Evolutionary conservation across 2,888 invertebrate species (phyloP).

Genomic region (Elmis aenea): DNA sequence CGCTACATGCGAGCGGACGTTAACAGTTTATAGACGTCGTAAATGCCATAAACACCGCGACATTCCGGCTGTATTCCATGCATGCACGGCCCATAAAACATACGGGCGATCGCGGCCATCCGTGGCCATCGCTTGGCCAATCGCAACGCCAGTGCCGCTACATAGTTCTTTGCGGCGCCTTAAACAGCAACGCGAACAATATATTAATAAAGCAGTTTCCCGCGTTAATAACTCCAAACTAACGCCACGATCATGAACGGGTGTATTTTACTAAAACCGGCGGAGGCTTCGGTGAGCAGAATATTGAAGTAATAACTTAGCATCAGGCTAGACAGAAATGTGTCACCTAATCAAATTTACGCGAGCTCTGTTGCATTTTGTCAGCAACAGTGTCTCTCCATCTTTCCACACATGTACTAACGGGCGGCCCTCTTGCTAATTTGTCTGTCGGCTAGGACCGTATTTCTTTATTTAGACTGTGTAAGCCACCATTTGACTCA

Average conservation of each 20-base stretch:
- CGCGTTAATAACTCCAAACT: constrained; percentile 16
- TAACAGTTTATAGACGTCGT: constrained; percentile 42
- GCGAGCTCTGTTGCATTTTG: constrained; percentile 33
- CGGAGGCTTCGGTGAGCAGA: constrained; percentile 12
- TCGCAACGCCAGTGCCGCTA: constrained; percentile 21
- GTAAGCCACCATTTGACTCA: constrained; percentile 42
- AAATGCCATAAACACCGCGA: constrained; percentile 43
- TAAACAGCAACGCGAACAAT: constrained; percentile 24
- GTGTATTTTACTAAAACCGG: constrained; percentile 16
- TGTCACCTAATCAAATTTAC: constrained; percentile 47
- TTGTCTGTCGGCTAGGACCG: constrained; percentile 44
- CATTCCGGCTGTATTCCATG: constrained; percentile 35
- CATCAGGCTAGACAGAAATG: constrained; percentile 42
- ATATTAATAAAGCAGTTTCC: constrained; percentile 23
- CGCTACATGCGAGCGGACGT: constrained; percentile 39
- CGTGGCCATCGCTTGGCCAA: constrained; percentile 21
- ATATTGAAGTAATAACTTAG: constrained; percentile 42
- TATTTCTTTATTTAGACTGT: constrained; percentile 47
- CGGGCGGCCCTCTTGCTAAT: constrained; percentile 40
- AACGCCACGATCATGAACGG: constrained; percentile 10
- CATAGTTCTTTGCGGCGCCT: constrained; percentile 29
- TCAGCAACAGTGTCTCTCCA: constrained; percentile 32
- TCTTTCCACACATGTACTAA: constrained; percentile 31
- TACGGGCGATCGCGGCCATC: constrained; percentile 23
- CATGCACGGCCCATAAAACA: constrained; percentile 30